Percentiles rank a stretch among this genome's conserved stretches.
These are phyloP conservation scores for Axis porcinus DNA, from an alignment of 2,113 vertebrate genomes.

Conservation along the genomic window DNA sequence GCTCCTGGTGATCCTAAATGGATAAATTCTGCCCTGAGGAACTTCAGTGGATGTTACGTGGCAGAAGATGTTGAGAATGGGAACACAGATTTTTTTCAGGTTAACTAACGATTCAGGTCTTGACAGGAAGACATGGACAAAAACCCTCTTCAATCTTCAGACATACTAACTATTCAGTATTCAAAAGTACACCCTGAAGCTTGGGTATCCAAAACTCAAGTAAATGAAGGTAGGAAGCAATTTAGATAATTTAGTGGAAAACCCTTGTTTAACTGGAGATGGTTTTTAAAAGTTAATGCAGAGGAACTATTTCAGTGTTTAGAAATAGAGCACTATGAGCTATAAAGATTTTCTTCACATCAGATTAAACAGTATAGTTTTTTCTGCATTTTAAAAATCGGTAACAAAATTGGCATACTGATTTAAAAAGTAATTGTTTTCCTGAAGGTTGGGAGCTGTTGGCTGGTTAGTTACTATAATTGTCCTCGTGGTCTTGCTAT, in stretches of 20 bases:
- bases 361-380: not conserved
- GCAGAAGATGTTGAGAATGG: not conserved
- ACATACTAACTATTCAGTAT: not conserved
- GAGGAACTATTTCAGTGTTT: not conserved
- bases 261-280: not conserved
- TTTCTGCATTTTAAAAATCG: not conserved
- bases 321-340: not conserved
- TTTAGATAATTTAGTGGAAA: not conserved
- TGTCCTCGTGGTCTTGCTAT: not conserved
- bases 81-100: not conserved
- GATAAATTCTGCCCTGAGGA: conserved; percentile 13
- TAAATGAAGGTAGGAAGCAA: not conserved
- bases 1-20: not conserved
- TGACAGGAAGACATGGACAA: not conserved
- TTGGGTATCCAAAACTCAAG: not conserved
- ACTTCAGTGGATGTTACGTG: not conserved
- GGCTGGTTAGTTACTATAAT: not conserved
- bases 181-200: not conserved
- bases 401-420: not conserved
- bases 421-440: not conserved
- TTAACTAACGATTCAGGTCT: not conserved
- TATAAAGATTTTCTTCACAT: not conserved
- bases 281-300: not conserved
- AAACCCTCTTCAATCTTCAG: not conserved
- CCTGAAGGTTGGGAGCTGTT: not conserved